Evolutionary conservation across 1,140 invertebrate species (phyloP).

Genomic region (Pantala flavescens): DNA sequence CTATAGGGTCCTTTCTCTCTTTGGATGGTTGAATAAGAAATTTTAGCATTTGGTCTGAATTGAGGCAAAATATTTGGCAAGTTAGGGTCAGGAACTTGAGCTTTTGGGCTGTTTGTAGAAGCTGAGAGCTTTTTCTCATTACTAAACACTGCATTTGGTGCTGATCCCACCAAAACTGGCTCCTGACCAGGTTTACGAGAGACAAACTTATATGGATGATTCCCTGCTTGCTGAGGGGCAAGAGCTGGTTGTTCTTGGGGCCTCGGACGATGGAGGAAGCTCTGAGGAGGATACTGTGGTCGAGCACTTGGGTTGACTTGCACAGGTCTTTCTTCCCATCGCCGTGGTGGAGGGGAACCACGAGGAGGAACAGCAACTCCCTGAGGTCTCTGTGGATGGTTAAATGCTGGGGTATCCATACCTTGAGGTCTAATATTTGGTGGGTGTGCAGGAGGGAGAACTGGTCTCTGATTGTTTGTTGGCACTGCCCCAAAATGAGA

Average conservation of each 20-base stretch:
- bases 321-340: neutral
- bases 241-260: neutral
- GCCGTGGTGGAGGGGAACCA: neutral
- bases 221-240: neutral
- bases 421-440: neutral
- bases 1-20: neutral
- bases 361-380: neutral
- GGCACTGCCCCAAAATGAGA: neutral
- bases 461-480: neutral
- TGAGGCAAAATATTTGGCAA: slow-evolving; percentile 59
- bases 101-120: slow-evolving; percentile 23
- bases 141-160: neutral
- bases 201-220: neutral
- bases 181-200: neutral
- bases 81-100: slow-evolving; percentile 22
- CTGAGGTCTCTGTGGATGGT: neutral
- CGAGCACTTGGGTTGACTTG: neutral
- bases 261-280: neutral
- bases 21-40: slow-evolving; percentile 34
- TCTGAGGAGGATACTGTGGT: neutral
- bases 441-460: neutral
- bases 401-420: neutral
- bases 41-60: slow-evolving; percentile 54
- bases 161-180: neutral
- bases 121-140: slow-evolving; percentile 24